phyloP scores from a whole-genome alignment of 2,888 invertebrate genomes.

The Phyllotreta cruciferae region DNA sequence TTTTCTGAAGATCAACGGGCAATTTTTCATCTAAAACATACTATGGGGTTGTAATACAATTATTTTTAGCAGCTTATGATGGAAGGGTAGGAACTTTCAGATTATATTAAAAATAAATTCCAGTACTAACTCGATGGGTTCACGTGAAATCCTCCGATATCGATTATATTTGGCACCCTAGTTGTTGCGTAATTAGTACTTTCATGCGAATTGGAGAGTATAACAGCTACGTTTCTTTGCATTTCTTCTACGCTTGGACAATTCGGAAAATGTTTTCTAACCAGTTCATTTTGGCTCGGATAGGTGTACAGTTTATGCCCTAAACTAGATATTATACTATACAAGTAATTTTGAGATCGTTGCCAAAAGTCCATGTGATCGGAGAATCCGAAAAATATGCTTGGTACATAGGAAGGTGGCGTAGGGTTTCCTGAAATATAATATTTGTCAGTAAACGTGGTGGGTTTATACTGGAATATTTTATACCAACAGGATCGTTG shows the following conservation, averaged over 20 bases:
- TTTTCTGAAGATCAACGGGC: slow-evolving; percentile 60
- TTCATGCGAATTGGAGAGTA: slow-evolving; percentile 59
- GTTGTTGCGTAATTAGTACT: slow-evolving; percentile 63
- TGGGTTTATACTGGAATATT: not conserved
- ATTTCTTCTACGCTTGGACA: slow-evolving; percentile 45
- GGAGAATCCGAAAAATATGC: slow-evolving; percentile 56
- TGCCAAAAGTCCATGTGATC: slow-evolving; percentile 63
- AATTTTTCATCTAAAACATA: slow-evolving; percentile 42
- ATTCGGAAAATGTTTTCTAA: slow-evolving; percentile 49
- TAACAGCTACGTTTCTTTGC: slow-evolving; percentile 47
- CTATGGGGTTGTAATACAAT: not conserved
- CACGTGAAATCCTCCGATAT: slow-evolving; percentile 66
- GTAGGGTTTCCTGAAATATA: slow-evolving; percentile 61
- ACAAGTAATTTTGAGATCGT: slow-evolving; percentile 62
- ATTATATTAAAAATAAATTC: too few species aligned
- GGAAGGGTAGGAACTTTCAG: not conserved
- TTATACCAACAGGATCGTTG: slow-evolving; percentile 60
- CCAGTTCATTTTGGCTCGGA: slow-evolving; percentile 45
- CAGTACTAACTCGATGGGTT: slow-evolving; percentile 39
- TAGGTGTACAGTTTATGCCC: slow-evolving; percentile 39
- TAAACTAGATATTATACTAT: slow-evolving; percentile 27
- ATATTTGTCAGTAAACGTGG: not conserved
- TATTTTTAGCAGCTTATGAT: not conserved
- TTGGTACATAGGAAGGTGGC: slow-evolving; percentile 63
- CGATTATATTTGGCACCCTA: slow-evolving; percentile 65